Evolutionary conservation across 2,797 vertebrate species (phyloP).

Genomic region (Sebastes itinus): DNA sequence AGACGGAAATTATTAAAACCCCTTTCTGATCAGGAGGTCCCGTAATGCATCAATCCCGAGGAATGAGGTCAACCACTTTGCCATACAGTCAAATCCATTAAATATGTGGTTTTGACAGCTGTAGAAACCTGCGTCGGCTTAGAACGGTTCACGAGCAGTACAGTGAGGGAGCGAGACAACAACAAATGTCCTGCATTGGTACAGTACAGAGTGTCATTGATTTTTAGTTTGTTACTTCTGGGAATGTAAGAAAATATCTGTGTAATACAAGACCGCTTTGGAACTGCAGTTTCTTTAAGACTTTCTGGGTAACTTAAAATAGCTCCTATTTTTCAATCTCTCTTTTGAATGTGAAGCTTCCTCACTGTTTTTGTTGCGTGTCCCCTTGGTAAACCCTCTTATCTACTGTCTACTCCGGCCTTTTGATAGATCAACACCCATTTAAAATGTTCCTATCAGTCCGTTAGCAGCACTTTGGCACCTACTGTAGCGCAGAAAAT

Average conservation of each 20-base stretch:
- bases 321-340: slow-evolving; percentile 12
- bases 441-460: slow-evolving; percentile 27
- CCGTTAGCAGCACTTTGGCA: slow-evolving; percentile 6
- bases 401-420: slow-evolving; percentile 21
- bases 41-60: slow-evolving; percentile 55
- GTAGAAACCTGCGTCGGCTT: slow-evolving; percentile 16
- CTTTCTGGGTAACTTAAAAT: slow-evolving; percentile 32
- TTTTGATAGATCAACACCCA: slow-evolving; percentile 30
- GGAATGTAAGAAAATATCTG: slow-evolving; percentile 15
- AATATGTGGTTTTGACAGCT: slow-evolving; percentile 56
- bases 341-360: slow-evolving; percentile 10
- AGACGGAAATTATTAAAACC: slow-evolving; percentile 69
- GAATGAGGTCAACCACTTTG: slow-evolving; percentile 71
- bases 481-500: background rate
- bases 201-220: background rate
- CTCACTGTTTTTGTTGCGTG: slow-evolving; percentile 2
- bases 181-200: slow-evolving; percentile 4
- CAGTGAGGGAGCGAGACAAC: slow-evolving; percentile 21
- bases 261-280: slow-evolving; percentile 2
- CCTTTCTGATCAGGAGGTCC: slow-evolving; percentile 65
- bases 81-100: slow-evolving; percentile 58
- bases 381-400: background rate
- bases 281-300: slow-evolving; percentile 3
- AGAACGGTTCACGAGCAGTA: background rate
- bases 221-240: slow-evolving; percentile 10